Evolutionary conservation across 2,888 invertebrate genomes (phyloP).

Genomic region (Mimumesa dahlbomi): DNA sequence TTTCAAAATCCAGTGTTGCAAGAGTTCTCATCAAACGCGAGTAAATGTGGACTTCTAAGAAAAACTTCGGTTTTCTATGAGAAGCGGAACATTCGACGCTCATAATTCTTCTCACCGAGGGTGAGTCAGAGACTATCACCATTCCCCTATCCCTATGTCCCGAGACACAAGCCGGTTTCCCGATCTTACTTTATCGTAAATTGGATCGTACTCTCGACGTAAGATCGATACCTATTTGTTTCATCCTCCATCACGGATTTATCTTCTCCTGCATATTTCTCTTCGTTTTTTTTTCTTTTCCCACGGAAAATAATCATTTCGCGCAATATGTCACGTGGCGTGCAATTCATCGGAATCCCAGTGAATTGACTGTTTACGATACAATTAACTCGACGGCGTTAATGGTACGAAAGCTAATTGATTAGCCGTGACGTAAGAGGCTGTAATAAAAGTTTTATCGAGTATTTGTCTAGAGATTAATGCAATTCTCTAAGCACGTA

Average conservation of each 20-base stretch:
- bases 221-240: conserved; percentile 46
- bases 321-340: too few relatives aligned
- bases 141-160: conserved; percentile 40
- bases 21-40: conserved; percentile 19
- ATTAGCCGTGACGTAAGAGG: too few relatives aligned
- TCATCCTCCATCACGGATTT: conserved; percentile 4
- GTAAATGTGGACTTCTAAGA: conserved; percentile 43
- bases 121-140: conserved; percentile 60
- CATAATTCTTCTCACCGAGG: conserved; percentile 55
- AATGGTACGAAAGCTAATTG: too few relatives aligned
- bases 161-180: conserved; percentile 40
- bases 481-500: too few relatives aligned
- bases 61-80: conserved; percentile 49
- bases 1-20: neutral
- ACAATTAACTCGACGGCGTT: too few relatives aligned
- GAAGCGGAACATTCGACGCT: conserved; percentile 46
- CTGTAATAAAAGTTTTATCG: too few relatives aligned
- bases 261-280: neutral
- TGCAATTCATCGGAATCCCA: too few relatives aligned
- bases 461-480: too few relatives aligned
- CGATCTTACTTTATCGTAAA: conserved; percentile 56
- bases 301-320: too few relatives aligned
- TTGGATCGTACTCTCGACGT: conserved; percentile 31
- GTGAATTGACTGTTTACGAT: too few relatives aligned
- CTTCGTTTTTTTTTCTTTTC: too few relatives aligned